Percentiles rank a stretch among this genome's conserved stretches.
Evolutionary conservation across 2,113 vertebrate species (phyloP).

Genomic region (Saccopteryx leptura): DNA sequence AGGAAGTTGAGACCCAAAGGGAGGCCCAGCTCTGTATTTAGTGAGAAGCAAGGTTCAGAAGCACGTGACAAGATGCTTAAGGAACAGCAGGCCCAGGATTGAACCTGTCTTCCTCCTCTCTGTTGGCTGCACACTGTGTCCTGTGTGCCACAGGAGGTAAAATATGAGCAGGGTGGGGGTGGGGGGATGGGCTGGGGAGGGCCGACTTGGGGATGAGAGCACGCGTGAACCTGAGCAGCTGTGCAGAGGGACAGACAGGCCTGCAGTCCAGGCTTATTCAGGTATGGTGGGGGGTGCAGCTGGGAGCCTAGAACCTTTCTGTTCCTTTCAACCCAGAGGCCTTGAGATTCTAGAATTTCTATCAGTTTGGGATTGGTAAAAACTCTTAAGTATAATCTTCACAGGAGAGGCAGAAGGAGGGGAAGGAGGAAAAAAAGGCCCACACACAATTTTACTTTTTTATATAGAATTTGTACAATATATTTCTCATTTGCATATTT

Average conservation of each 20-base stretch:
- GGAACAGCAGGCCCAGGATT: background rate
- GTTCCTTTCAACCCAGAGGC: background rate
- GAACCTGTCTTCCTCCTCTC: background rate
- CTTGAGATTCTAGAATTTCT: background rate
- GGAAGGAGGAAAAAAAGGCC: constrained; percentile 21
- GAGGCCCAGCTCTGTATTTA: background rate
- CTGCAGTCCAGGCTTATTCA: background rate
- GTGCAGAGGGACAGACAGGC: background rate
- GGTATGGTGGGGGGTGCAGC: no score
- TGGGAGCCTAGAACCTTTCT: background rate
- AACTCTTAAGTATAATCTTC: background rate
- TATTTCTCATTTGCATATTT: constrained; percentile 92
- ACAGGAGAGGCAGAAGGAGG: background rate
- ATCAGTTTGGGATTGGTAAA: background rate
- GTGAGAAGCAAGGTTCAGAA: background rate
- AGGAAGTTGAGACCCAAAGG: background rate
- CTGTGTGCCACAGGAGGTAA: background rate
- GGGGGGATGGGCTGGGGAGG: background rate
- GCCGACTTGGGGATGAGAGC: fast-evolving
- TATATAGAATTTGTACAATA: constrained; percentile 92
- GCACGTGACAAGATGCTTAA: background rate
- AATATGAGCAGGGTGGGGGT: background rate
- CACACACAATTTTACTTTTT: constrained; percentile 81
- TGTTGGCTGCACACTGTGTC: background rate
- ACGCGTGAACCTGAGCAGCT: background rate